Base-by-base conservation (phyloP, 2,797 vertebrate species). In the Podarcis lilfordi region DNA sequence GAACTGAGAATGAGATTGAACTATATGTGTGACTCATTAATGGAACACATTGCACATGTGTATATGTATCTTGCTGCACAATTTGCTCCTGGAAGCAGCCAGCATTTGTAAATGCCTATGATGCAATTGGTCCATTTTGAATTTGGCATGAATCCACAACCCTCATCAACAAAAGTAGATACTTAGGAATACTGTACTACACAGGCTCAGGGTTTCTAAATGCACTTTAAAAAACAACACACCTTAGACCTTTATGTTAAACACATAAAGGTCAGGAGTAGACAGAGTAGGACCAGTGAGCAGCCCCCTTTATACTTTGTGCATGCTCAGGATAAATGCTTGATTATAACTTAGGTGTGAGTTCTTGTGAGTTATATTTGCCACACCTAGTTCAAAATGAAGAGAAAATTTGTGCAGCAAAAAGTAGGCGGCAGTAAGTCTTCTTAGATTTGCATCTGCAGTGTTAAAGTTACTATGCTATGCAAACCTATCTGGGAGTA, bases 81-180 rank as follows among this genome's bases (percentile, higher is more conserved):
- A 29, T 72, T 59, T 50, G 13, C 17, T 80, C 25, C 35, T 29
- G 17, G 17, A 21, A 23, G 27, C 27, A 21, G 32, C 25, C 59
- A 19, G 7, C 29, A 37, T 23, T 32, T 55, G 25, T 7, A 75
- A 25, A 27, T 25, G 4, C 25, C 8, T 66, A 91, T 87, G 86
- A 87, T 75, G 86, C 92, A 95, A 92, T 85, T 89, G 90, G 88
- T 91, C 91, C 87, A 81, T 55, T 82, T 37, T 32, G 32, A 79
- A 71, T 13, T 55, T 32, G 69, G 32, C 10, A 40, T 55, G 1
- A 69, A 23, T 17, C 23, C 13, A 29, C 61, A 68, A 37, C 50
- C 29, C 17, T 74, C 27, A 64, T 11, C 29, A 71, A 59, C 40
- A 84, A 45, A 19, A 21, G 37, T 27, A 5, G n/a, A 21, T 13